phyloP scores from a whole-genome alignment of 2,797 vertebrate genomes.

The Paramormyrops hopkinsi region DNA sequence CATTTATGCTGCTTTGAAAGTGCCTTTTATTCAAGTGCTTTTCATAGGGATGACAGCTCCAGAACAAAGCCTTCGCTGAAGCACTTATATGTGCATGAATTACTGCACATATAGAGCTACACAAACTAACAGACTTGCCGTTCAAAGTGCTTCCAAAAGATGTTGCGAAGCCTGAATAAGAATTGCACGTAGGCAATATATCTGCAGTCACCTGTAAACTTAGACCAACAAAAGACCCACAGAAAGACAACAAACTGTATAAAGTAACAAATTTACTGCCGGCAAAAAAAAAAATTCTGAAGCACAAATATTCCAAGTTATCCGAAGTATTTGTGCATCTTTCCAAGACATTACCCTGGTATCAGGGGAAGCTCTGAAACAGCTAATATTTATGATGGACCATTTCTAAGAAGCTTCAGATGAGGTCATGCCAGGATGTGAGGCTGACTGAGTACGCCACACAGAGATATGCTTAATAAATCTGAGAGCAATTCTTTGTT shows the following conservation, averaged over 20 bases:
- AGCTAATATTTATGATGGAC: not conserved
- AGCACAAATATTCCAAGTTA: conserved; percentile 15
- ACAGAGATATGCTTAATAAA: not conserved
- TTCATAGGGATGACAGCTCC: not conserved
- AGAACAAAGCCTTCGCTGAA: not conserved
- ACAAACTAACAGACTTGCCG: not conserved
- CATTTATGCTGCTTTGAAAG: conserved; percentile 1
- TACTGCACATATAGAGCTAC: not conserved
- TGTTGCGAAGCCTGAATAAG: not conserved
- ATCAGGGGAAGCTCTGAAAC: not conserved
- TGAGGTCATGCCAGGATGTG: not conserved
- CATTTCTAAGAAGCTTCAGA: conserved; percentile 6
- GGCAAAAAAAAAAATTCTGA: not conserved
- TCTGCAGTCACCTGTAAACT: not conserved
- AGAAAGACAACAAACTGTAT: not conserved
- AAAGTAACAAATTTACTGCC: not conserved
- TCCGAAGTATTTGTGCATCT: not conserved
- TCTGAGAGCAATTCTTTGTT: not conserved
- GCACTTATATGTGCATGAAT: not conserved
- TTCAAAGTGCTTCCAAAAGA: not conserved
- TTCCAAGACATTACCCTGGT: not conserved
- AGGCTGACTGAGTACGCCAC: not conserved
- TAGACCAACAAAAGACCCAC: not conserved
- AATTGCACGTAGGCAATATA: not conserved
- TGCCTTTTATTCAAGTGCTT: not conserved